Percentiles rank a stretch among this genome's conserved stretches.
Evolutionary conservation across 1,140 invertebrate species (phyloP).

Genomic region (Acromyrmex echinatior): DNA sequence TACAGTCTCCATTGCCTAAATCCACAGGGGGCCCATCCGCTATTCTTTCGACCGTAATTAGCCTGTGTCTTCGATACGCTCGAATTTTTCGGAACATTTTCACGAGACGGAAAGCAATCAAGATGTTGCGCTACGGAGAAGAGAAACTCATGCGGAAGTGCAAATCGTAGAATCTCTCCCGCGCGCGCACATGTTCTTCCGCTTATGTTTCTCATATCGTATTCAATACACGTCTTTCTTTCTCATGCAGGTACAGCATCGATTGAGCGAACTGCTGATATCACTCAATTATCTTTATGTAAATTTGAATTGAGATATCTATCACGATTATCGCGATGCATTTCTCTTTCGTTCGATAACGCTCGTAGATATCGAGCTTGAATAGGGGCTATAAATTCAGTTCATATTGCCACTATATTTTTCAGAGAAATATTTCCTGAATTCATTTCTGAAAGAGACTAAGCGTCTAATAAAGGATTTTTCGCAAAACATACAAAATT

Average conservation of each 20-base stretch:
- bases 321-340: conserved; percentile 40
- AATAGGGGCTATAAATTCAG: conserved; percentile 4
- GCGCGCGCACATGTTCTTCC: conserved; percentile 22
- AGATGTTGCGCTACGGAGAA: not conserved
- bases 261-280: conserved; percentile 17
- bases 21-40: not conserved
- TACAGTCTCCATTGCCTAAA: conserved; percentile 47
- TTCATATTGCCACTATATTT: not conserved
- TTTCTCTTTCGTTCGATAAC: conserved; percentile 16
- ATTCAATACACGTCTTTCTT: not conserved
- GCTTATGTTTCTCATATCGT: conserved; percentile 32
- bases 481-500: not conserved
- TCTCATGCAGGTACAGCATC: not conserved
- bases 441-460: not conserved
- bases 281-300: conserved; percentile 42
- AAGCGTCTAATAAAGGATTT: not conserved
- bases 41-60: conserved; percentile 68
- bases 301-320: conserved; percentile 21
- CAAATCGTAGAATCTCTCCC: conserved; percentile 3
- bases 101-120: conserved; percentile 38
- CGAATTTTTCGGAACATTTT: conserved; percentile 69
- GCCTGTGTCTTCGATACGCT: conserved; percentile 68
- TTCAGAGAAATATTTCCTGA: not conserved
- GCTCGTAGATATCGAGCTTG: not conserved
- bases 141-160: conserved; percentile 59